Base-by-base conservation (phyloP, 2,797 vertebrate species). In the Betta splendens region DNA sequence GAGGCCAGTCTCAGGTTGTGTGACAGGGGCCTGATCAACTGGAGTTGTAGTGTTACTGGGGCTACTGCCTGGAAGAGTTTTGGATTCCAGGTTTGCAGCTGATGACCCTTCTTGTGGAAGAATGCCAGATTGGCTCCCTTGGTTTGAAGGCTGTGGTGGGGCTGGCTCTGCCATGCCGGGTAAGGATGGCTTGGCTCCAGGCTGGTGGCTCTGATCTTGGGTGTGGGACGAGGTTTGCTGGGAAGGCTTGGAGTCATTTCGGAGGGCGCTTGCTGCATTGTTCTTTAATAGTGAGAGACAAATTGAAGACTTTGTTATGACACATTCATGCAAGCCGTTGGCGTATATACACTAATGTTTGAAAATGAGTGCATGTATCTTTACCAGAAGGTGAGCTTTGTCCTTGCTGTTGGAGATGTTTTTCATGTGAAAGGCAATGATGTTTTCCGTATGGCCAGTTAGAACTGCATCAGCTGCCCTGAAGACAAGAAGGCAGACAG, bases 391-490 rank as follows among this genome's bases (percentile, higher is more conserved):
- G 89, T 94, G 93, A 89, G 94, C 94, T 89, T 96, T 95, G 83
- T 98, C 89, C 90, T 98, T 98, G 93, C 91, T 93, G 89, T 94
- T 98, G 69, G 97, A 98, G 92, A 97, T 95, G 92, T 98, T 98
- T 92, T 98, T 98, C 91, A 98, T 95, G 80, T 99, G 98, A 91
- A 98, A 99, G 89, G 93, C 92, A 81, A 99, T 95, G 0, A 99
- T 98, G 62, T 95, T 98, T 89, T 98, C 97, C 69, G 94, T 94
- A 72, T 98, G 96, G 80, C 97, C 98, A 75, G 96, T 98, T 81
- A 98, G 86, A 74, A 99, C 97, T 57, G 96, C 94, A 91, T 99
- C 96, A 74, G 97, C 97, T 87, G 98, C 97, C 93, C 97, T 99
- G 90, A 72, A 85, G 83, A 85, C 77, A 84, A 69, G 87, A 57